These are phyloP conservation scores for Drosophila arizonae DNA, from an alignment of 1,140 invertebrate species.

Conservation along the genomic window DNA sequence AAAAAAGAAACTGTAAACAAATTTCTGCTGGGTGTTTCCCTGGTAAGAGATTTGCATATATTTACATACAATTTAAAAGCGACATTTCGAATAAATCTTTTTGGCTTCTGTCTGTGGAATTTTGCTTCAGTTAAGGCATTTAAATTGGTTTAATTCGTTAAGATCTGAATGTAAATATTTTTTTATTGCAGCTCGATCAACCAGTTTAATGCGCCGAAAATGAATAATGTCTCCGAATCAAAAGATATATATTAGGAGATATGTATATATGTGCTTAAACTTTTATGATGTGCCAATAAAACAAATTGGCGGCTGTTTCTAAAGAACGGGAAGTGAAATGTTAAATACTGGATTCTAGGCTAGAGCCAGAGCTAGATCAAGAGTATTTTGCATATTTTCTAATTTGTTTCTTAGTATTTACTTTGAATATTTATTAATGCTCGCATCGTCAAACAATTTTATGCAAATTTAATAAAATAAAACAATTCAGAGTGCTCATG, in stretches of 20 bases:
- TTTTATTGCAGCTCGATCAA: slow-evolving; percentile 53
- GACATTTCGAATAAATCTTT: slow-evolving; percentile 61
- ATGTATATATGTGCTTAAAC: background rate
- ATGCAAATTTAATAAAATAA: no score
- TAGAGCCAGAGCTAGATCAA: slow-evolving; percentile 7
- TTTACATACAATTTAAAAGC: slow-evolving; percentile 60
- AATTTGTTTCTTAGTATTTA: background rate
- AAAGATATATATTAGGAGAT: background rate
- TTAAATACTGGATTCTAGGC: slow-evolving; percentile 2
- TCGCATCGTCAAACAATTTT: no score
- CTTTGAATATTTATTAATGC: no score
- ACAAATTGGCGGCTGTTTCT: slow-evolving; percentile 40
- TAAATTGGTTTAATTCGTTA: slow-evolving; percentile 53
- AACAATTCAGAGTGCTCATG: no score
- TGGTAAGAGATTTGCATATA: slow-evolving; percentile 56
- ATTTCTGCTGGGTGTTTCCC: slow-evolving; percentile 58
- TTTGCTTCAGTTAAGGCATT: slow-evolving; percentile 31
- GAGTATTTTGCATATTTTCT: background rate
- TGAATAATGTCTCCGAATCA: slow-evolving; percentile 42
- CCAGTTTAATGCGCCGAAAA: slow-evolving; percentile 38
- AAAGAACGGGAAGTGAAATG: slow-evolving; percentile 23
- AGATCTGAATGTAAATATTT: slow-evolving; percentile 35
- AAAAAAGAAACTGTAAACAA: slow-evolving; percentile 2
- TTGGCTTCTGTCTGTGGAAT: slow-evolving; percentile 48
- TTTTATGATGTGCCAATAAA: slow-evolving; percentile 66